Evolutionary conservation across 2,888 invertebrate genomes (phyloP).

Genomic region (Disparrhopalites patrizii): DNA sequence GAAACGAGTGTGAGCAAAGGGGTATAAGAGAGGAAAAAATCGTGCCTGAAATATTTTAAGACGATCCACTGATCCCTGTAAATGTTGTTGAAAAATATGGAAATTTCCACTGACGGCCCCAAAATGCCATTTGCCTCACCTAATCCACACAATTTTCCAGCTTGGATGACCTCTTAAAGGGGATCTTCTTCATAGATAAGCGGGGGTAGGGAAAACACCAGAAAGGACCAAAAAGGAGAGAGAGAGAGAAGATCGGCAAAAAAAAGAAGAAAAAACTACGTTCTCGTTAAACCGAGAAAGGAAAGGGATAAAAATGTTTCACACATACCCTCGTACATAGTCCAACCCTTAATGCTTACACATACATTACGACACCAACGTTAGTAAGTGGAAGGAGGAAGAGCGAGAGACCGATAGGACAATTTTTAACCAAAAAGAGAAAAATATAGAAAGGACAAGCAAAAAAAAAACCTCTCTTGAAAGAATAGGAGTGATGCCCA

Average conservation of each 20-base stretch:
- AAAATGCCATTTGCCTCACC: conserved; percentile 36
- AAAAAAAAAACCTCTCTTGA: no score
- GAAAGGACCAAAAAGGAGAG: background rate
- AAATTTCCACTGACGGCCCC: conserved; percentile 25
- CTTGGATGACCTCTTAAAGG: conserved; percentile 36
- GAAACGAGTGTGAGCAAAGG: background rate
- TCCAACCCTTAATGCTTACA: conserved; percentile 9
- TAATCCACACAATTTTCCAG: conserved; percentile 38
- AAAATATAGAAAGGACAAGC: no score
- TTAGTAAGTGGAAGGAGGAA: no score
- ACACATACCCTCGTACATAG: no score
- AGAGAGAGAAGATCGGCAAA: background rate
- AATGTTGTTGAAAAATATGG: conserved; percentile 38
- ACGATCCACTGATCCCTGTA: conserved; percentile 35
- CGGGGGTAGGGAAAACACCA: background rate
- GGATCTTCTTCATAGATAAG: conserved; percentile 19
- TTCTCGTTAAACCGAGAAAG: conserved; percentile 11
- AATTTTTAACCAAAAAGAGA: no score
- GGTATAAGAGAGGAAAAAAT: conserved; percentile 20
- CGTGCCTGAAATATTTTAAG: conserved; percentile 36
- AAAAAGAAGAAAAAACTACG: conserved; percentile 8
- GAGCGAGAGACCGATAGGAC: no score
- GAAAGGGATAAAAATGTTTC: conserved; percentile 4
- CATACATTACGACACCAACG: no score
- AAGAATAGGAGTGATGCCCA: no score